Percentiles rank a stretch among this genome's conserved stretches.
phyloP scores from a whole-genome alignment of 2,113 vertebrate species.

The Oenanthe oenanthe region DNA sequence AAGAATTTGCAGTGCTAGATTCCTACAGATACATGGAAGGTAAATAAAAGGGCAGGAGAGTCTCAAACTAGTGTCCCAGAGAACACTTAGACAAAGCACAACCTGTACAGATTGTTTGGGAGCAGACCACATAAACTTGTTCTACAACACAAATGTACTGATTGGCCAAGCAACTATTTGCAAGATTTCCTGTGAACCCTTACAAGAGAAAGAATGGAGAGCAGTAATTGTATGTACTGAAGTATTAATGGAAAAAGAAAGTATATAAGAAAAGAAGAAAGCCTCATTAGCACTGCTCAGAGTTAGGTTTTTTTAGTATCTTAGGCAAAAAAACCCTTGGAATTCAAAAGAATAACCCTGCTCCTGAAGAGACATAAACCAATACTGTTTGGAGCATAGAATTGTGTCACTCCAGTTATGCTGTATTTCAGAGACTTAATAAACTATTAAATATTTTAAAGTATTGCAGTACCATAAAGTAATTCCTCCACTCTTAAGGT shows the following conservation, averaged over 20 bases:
- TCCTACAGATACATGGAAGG: not conserved
- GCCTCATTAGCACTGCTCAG: not conserved
- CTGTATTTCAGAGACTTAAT: not conserved
- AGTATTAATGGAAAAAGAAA: not conserved
- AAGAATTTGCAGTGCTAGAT: not conserved
- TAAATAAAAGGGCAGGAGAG: not conserved
- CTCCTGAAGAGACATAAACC: not conserved
- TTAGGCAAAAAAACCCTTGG: not conserved
- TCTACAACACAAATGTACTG: not conserved
- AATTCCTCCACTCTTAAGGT: not conserved
- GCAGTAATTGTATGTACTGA: not conserved
- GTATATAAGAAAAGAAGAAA: not conserved
- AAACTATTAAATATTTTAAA: not conserved
- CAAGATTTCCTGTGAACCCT: not conserved
- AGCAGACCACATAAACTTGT: not conserved
- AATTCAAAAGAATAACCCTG: not conserved
- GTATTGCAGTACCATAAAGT: not conserved
- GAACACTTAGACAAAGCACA: not conserved
- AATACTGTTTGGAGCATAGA: not conserved
- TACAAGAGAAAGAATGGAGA: not conserved
- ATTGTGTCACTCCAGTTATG: not conserved
- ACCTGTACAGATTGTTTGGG: not conserved
- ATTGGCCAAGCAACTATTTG: not conserved
- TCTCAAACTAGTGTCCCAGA: not conserved
- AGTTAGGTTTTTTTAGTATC: not conserved